A percentile compares a stretch with the other conserved stretches of the same genome.
Conservation (phyloP, 2,888 invertebrate species). For the Imbricaverruca yamaguchii region DNA sequence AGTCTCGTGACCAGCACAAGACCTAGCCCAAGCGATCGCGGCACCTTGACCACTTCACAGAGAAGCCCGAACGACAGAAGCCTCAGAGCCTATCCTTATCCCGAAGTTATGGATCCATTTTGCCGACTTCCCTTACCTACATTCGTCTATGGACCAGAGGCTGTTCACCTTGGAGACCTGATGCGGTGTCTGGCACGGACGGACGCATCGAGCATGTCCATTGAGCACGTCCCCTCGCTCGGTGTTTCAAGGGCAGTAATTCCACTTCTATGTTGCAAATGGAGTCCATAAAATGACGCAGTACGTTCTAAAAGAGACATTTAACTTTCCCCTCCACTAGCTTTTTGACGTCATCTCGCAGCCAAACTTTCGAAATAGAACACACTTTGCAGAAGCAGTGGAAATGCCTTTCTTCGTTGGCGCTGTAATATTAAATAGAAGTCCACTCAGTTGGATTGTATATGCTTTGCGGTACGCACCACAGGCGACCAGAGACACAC, state of each 20-base stretch:
- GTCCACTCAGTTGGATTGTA: no score
- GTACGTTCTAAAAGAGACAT: no score
- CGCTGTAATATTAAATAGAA: no score
- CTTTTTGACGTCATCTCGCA: no score
- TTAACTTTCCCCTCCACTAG: no score
- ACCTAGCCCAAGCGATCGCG: conserved; percentile 35
- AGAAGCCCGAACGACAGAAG: conserved; percentile 54
- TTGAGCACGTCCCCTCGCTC: conserved; percentile 38
- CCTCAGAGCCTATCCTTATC: conserved; percentile 67
- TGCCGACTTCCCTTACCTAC: conserved; percentile 59
- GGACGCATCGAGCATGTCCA: conserved; percentile 38
- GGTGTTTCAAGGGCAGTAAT: conserved; percentile 42
- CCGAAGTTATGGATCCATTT: conserved; percentile 56
- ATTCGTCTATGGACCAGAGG: conserved; percentile 58
- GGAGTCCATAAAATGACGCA: no score
- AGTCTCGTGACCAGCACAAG: conserved; percentile 32
- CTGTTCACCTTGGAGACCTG: conserved; percentile 64
- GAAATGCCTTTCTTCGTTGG: no score
- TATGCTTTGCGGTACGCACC: no score
- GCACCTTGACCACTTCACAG: conserved; percentile 42
- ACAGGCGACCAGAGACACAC: no score
- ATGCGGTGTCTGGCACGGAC: conserved; percentile 64
- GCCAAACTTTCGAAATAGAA: no score
- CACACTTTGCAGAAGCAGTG: no score
- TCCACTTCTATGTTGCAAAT: no score